Evolutionary conservation across 2,113 vertebrate genomes (phyloP).

Genomic region (Aythya baeri): DNA sequence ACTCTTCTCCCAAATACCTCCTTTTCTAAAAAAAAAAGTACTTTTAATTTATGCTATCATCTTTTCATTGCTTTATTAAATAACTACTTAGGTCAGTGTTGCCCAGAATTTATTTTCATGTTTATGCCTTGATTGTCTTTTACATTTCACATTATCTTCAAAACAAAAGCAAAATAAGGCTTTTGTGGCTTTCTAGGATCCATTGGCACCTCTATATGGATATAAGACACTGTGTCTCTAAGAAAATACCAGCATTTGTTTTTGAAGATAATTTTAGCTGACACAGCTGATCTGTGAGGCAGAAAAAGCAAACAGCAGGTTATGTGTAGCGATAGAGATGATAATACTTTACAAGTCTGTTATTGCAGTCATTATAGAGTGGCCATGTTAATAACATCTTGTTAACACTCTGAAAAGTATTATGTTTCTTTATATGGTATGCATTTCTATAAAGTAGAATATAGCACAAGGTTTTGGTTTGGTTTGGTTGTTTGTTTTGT

Average conservation of each 20-base stretch:
- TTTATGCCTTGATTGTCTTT: background rate
- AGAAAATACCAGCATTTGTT: background rate
- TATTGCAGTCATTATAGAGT: background rate
- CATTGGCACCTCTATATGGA: background rate
- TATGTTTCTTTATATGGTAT: background rate
- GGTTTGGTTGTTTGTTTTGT: too few species aligned
- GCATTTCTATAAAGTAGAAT: background rate
- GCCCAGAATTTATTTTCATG: background rate
- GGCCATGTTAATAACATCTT: too few species aligned
- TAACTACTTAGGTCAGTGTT: background rate
- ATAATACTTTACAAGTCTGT: background rate
- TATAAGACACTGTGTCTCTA: background rate
- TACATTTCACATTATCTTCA: background rate
- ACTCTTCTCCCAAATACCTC: background rate
- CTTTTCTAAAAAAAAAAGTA: background rate
- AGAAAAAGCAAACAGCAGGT: background rate
- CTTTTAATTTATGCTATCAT: background rate
- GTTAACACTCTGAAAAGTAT: background rate
- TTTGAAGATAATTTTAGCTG: slow-evolving; percentile 1
- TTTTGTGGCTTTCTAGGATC: background rate
- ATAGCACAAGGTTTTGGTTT: background rate
- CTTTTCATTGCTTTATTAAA: background rate
- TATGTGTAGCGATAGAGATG: background rate
- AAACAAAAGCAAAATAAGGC: background rate
- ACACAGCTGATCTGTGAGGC: background rate